These are phyloP conservation scores for Lepus townsendii DNA, from an alignment of 2,797 vertebrate species.

Conservation along the genomic window DNA sequence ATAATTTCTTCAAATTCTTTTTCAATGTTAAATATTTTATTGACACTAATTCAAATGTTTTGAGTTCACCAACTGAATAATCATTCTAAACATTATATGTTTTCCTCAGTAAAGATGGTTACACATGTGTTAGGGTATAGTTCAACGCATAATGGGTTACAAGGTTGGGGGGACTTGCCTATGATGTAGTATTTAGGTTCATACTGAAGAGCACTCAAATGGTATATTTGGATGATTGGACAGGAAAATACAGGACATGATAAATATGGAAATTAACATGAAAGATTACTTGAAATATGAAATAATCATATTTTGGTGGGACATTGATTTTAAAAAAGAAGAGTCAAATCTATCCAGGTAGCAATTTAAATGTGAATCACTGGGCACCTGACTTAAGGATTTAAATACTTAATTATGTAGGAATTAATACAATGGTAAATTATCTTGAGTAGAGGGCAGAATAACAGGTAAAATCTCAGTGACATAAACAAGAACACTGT, in stretches of 20 bases:
- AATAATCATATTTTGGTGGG: background rate
- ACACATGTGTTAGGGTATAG: background rate
- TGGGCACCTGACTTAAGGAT: background rate
- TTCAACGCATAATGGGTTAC: background rate
- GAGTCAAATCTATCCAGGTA: background rate
- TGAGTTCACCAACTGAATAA: background rate
- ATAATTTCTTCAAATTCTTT: background rate
- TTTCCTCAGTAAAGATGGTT: background rate
- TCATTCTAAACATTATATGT: background rate
- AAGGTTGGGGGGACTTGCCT: background rate
- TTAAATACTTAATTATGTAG: background rate
- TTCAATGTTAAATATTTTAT: background rate
- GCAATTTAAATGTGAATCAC: background rate
- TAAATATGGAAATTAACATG: background rate
- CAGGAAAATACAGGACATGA: background rate
- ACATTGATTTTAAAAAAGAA: background rate
- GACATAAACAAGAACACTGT: background rate
- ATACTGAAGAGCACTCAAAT: background rate
- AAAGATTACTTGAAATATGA: background rate
- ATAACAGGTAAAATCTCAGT: background rate
- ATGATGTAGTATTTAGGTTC: background rate
- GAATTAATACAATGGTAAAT: background rate
- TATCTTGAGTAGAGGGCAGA: background rate
- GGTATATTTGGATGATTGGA: background rate
- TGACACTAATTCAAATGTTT: constrained; percentile 20